Evolutionary conservation across 2,797 vertebrate genomes (phyloP).

Genomic region (Micrastur ruficollis): DNA sequence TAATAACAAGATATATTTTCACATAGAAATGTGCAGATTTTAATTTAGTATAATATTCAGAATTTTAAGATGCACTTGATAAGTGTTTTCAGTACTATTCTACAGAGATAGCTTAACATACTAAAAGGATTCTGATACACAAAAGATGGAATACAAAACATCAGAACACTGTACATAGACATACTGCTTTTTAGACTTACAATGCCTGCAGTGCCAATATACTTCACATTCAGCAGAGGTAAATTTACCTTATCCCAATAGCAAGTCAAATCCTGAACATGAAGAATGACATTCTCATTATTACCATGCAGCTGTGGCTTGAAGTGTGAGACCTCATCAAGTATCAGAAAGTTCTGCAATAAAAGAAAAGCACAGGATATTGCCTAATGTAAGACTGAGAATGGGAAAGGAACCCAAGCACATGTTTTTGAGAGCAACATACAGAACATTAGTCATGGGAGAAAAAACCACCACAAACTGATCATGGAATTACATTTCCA

Average conservation of each 20-base stretch:
- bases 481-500: background rate
- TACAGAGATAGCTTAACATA: background rate
- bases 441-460: background rate
- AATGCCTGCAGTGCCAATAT: background rate
- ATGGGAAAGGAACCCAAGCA: background rate
- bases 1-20: background rate
- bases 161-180: background rate
- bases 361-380: slow-evolving; percentile 1
- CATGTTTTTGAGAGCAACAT: background rate
- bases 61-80: background rate
- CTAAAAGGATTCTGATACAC: background rate
- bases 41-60: background rate
- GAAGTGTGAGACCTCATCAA: slow-evolving; percentile 84
- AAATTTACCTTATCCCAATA: slow-evolving; percentile 89
- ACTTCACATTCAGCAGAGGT: background rate
- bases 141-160: background rate
- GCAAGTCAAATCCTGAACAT: slow-evolving; percentile 85
- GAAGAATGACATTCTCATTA: slow-evolving; percentile 77
- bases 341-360: slow-evolving; percentile 85
- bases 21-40: fast-evolving
- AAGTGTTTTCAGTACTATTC: background rate
- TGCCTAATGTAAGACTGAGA: background rate
- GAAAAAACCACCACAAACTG: background rate
- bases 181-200: background rate
- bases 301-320: slow-evolving; percentile 48